These are phyloP conservation scores for Empis livida DNA, from an alignment of 2,888 invertebrate genomes.

Conservation along the genomic window DNA sequence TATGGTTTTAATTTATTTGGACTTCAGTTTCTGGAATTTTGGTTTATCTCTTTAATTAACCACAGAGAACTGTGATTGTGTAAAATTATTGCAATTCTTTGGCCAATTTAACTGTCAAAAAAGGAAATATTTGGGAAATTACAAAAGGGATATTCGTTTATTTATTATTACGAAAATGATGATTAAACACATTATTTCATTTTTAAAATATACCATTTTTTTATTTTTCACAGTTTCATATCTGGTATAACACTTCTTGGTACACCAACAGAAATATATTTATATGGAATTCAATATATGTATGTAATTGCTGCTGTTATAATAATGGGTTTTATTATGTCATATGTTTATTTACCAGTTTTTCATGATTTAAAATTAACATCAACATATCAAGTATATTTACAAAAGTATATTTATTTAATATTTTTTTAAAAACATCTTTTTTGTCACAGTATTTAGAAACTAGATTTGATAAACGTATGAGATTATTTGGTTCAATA, in stretches of 20 bases:
- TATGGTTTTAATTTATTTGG: no score
- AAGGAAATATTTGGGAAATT: no score
- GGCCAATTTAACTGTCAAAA: no score
- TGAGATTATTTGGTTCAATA: constrained; percentile 51
- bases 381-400: constrained; percentile 66
- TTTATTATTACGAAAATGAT: no score
- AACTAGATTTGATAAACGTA: constrained; percentile 49
- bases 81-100: no score
- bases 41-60: no score
- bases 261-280: constrained; percentile 64
- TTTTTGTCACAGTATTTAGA: constrained; percentile 47
- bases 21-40: no score
- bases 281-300: constrained; percentile 61
- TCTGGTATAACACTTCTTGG: constrained; percentile 67
- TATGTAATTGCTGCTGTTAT: constrained; percentile 42
- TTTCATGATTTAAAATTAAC: constrained; percentile 56
- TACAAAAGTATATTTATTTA: no score
- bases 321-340: constrained; percentile 47
- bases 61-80: no score
- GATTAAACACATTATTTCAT: no score
- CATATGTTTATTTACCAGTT: constrained; percentile 52
- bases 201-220: no score
- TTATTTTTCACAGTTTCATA: constrained; percentile 42
- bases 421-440: neutral
- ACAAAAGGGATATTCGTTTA: no score